Evolutionary conservation across 2,113 vertebrate genomes (phyloP), one percentile per base, ranked within the genome.

Genomic region (Thymallus thymallus): DNA sequence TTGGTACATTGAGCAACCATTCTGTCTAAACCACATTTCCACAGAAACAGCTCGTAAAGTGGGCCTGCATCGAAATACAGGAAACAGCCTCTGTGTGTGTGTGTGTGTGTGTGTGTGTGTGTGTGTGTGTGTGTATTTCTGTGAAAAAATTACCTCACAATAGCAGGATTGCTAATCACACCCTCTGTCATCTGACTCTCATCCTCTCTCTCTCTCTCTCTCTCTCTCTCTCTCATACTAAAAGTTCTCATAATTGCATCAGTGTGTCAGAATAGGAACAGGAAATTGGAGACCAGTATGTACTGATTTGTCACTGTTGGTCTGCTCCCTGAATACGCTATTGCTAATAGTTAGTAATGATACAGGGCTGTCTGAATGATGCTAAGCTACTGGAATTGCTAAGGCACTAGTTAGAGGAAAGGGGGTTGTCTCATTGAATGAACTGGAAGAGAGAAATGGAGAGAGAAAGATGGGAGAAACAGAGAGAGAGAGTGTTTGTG

Each of bases 201-300:
- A 84, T 84, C 76, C 18, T 51, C 48, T 18, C n/a, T n/a, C n/a
- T n/a, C n/a, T 61, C 58, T 22, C 58, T 9, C 58, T 61, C 58
- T 41, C 35, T 41, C 3, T 41, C 35, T 10, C 9, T 41, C 9
- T 41, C 35, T 41, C 35, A 41, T 73, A 80, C 79, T 84, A 41
- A 41, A 65, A 80, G 85, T 76, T 51, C 46, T 74, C 6, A 78
- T 87, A 89, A 90, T 89, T 76, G 75, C 84, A 90, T 83, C 83
- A 84, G 72, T 48, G 73, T 82, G 80, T 87, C 63, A 73, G 35
- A 41, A 41, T 41, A 41, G 35, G 84, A 82, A 87, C 88, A 88
- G 86, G 86, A 89, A 77, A 69, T 70, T 75, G 73, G 22, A 60
- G 26, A 68, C 35, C 35, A 41, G 35, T 41, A 41, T 41, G 35